Evolutionary conservation across 2,888 invertebrate genomes (phyloP).

Genomic region (Hipparchia semele): DNA sequence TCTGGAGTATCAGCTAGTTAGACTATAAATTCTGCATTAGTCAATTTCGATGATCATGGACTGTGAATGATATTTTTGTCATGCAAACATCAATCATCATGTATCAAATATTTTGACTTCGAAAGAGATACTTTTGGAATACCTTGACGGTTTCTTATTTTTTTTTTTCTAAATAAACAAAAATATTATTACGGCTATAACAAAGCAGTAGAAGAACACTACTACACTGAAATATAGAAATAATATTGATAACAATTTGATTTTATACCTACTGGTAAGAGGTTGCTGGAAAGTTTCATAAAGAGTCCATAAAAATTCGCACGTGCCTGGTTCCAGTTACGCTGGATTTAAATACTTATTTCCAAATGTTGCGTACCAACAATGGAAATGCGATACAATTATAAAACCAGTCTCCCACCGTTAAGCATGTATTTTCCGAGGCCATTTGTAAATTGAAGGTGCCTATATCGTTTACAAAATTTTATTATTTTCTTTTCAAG

Average conservation of each 20-base stretch:
- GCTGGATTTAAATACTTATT: slow-evolving; percentile 56
- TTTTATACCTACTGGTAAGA: not conserved
- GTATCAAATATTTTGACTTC: too few species aligned
- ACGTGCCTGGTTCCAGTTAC: slow-evolving; percentile 56
- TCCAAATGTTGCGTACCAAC: slow-evolving; percentile 30
- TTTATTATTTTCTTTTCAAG: not conserved
- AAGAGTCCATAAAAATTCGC: slow-evolving; percentile 25
- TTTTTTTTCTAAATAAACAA: too few species aligned
- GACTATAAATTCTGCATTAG: too few species aligned
- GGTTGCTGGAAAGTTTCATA: slow-evolving; percentile 1
- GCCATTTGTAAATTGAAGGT: not conserved
- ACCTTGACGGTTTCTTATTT: too few species aligned
- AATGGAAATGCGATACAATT: slow-evolving; percentile 29
- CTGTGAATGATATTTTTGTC: too few species aligned
- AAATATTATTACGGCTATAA: too few species aligned
- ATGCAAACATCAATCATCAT: too few species aligned
- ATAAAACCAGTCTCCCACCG: slow-evolving; percentile 3
- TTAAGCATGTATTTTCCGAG: slow-evolving; percentile 10
- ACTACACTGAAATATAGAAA: too few species aligned
- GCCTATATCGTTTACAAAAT: slow-evolving; percentile 6
- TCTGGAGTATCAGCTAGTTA: too few species aligned
- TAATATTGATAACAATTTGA: not conserved
- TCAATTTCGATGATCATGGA: too few species aligned
- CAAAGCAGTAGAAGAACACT: too few species aligned
- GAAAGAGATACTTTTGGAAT: too few species aligned